Evolutionary conservation across 2,888 invertebrate species (phyloP).

Genomic region (Charanyca ferruginea): DNA sequence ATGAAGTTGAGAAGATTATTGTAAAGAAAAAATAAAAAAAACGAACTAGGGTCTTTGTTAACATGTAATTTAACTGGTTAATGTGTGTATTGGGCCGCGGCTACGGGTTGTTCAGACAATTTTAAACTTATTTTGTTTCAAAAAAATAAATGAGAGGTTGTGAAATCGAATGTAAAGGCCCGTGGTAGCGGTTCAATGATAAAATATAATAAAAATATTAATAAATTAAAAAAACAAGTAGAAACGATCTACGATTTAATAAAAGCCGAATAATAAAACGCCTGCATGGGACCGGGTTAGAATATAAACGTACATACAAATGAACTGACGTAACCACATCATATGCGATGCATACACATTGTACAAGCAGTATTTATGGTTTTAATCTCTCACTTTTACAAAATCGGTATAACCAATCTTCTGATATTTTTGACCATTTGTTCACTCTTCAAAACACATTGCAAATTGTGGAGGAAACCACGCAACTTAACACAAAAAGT

Average conservation of each 20-base stretch:
- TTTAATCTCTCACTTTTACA: slow-evolving; percentile 56
- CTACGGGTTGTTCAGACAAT: slow-evolving; percentile 85
- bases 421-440: slow-evolving; percentile 42
- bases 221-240: slow-evolving; percentile 80
- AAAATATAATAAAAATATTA: slow-evolving; percentile 77
- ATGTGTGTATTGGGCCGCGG: slow-evolving; percentile 79
- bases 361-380: slow-evolving; percentile 53
- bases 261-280: slow-evolving; percentile 76
- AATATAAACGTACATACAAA: slow-evolving; percentile 80
- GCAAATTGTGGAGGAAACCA: slow-evolving; percentile 41
- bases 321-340: slow-evolving; percentile 69
- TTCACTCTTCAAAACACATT: slow-evolving; percentile 44
- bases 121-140: slow-evolving; percentile 85
- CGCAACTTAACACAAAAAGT: slow-evolving; percentile 17
- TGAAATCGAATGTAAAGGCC: slow-evolving; percentile 84
- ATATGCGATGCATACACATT: slow-evolving; percentile 55
- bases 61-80: slow-evolving; percentile 81
- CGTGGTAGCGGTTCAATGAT: slow-evolving; percentile 81
- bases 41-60: slow-evolving; percentile 90
- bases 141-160: slow-evolving; percentile 85
- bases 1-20: slow-evolving; percentile 80
- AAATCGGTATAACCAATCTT: slow-evolving; percentile 30
- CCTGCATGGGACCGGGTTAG: slow-evolving; percentile 86
- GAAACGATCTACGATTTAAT: slow-evolving; percentile 80
- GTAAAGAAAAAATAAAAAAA: slow-evolving; percentile 83